A percentile compares a stretch with the other conserved stretches of the same genome.
Conservation (phyloP, 2,888 invertebrate species). For the Pomacea canaliculata region DNA sequence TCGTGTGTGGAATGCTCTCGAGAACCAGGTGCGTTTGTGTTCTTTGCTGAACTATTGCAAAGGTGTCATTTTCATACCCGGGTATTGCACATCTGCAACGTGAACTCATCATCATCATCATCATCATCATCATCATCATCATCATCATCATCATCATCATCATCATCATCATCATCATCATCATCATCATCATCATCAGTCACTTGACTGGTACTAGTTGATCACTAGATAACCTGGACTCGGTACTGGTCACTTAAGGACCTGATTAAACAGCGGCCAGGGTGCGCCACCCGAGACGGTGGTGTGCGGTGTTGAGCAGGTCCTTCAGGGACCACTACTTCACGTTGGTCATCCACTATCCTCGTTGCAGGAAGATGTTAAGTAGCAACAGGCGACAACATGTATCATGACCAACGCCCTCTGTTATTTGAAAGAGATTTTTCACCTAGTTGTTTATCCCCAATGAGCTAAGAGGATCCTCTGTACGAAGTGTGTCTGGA, state of each 20-base stretch:
- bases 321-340: too few relatives aligned
- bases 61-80: slow-evolving; percentile 49
- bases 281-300: too few relatives aligned
- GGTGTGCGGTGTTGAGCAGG: too few relatives aligned
- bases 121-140: neutral
- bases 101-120: neutral
- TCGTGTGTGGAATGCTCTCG: slow-evolving; percentile 37
- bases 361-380: neutral
- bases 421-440: too few relatives aligned
- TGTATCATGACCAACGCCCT: too few relatives aligned
- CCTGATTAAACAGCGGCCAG: too few relatives aligned
- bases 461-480: too few relatives aligned
- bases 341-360: neutral
- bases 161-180: slow-evolving; percentile 12
- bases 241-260: neutral
- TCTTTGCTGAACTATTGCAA: slow-evolving; percentile 37
- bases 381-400: neutral
- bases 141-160: slow-evolving; percentile 5
- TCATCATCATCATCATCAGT: slow-evolving; percentile 4
- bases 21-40: slow-evolving; percentile 42
- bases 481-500: too few relatives aligned
- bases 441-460: too few relatives aligned
- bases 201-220: too few relatives aligned
- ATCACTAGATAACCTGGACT: too few relatives aligned
- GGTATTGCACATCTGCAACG: slow-evolving; percentile 51